A percentile compares a stretch with the other conserved stretches of the same genome.
Conservation (phyloP, 2,797 vertebrate species). For the Pipistrellus pygmaeus region DNA sequence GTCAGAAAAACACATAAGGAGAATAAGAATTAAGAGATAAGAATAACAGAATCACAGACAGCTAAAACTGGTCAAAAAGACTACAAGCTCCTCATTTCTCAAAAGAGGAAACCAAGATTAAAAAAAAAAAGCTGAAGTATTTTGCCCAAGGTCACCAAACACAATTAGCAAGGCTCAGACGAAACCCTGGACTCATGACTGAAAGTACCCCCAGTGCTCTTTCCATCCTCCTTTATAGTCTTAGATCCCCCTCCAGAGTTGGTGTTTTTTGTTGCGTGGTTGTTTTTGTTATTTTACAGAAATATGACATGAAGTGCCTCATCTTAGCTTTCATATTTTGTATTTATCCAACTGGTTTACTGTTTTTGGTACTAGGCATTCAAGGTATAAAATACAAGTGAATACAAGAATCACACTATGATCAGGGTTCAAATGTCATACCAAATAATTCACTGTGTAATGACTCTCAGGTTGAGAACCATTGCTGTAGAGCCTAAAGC, state of each 20-base stretch:
- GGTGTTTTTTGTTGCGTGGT: background rate
- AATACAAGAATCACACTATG: conserved; percentile 50
- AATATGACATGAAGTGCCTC: background rate
- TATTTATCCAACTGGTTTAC: conserved; percentile 46
- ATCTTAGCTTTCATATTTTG: conserved; percentile 19
- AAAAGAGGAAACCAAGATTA: conserved; percentile 48
- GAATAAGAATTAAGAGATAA: background rate
- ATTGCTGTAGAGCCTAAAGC: too few species aligned
- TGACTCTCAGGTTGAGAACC: too few species aligned
- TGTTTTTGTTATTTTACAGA: background rate
- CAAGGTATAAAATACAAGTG: conserved; percentile 41
- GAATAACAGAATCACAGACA: conserved; percentile 25
- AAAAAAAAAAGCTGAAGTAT: background rate
- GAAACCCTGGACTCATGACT: background rate
- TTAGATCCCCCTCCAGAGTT: background rate
- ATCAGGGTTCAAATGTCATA: conserved; percentile 58
- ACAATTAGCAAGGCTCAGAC: conserved; percentile 11
- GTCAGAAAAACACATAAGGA: conserved; percentile 17
- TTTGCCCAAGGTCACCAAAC: background rate
- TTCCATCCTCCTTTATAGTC: background rate
- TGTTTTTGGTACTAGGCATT: conserved; percentile 18
- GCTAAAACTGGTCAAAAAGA: conserved; percentile 32
- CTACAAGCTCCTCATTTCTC: conserved; percentile 11
- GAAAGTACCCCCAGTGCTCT: background rate
- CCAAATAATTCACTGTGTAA: background rate